Percentiles rank a stretch among this genome's conserved stretches.
These are phyloP conservation scores for Polydrusus pterygomalis DNA, from an alignment of 2,888 invertebrate species.

Conservation along the genomic window DNA sequence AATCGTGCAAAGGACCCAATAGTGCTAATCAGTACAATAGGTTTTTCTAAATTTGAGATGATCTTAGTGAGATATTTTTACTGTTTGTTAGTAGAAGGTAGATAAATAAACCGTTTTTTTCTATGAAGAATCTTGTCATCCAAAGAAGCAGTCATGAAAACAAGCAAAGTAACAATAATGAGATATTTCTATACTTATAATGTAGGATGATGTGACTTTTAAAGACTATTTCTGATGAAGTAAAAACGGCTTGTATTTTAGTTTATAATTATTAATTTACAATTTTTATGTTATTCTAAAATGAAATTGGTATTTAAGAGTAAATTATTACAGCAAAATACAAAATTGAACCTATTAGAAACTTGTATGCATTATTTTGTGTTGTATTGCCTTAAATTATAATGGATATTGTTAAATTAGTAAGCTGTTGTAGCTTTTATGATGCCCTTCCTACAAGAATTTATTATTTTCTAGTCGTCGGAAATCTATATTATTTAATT, in stretches of 20 bases:
- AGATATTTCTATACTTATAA: background rate
- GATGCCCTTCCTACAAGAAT: background rate
- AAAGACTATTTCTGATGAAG: background rate
- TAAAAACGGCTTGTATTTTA: constrained; percentile 28
- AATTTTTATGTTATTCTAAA: constrained; percentile 25
- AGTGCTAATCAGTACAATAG: background rate
- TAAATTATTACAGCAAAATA: constrained; percentile 27
- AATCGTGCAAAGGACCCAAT: too few relatives aligned
- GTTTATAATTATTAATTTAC: constrained; percentile 9
- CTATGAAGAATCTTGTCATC: background rate
- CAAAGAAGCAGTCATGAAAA: too few relatives aligned
- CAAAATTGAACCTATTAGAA: constrained; percentile 15
- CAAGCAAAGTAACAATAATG: background rate
- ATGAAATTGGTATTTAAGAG: constrained; percentile 7
- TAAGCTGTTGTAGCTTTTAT: background rate
- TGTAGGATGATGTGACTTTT: background rate
- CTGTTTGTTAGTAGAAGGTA: constrained; percentile 28
- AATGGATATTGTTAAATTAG: constrained; percentile 25
- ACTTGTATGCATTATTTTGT: constrained; percentile 22
- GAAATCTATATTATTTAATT: too few relatives aligned
- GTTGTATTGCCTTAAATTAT: constrained; percentile 20
- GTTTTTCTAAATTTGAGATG: background rate
- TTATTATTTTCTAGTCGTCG: background rate
- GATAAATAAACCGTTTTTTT: constrained; percentile 10
- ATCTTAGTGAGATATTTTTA: constrained; percentile 22